Conservation (phyloP, 2,797 vertebrate genomes). For the Amniataba percoides region DNA sequence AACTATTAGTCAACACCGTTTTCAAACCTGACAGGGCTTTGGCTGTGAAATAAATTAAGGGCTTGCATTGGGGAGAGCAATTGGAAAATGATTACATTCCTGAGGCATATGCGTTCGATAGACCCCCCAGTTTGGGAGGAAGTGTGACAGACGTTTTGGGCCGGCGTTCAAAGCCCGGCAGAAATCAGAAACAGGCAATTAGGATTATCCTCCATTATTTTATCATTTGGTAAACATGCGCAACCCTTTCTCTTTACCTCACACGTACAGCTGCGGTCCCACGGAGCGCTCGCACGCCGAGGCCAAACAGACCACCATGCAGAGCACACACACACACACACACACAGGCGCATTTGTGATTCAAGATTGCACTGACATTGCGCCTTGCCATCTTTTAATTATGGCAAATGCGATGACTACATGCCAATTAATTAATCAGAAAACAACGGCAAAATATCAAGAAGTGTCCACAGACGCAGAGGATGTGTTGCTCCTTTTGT, state of each 20-base stretch:
- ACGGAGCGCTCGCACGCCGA: conserved; percentile 5
- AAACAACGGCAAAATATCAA: conserved; percentile 13
- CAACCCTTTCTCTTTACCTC: conserved; percentile 45
- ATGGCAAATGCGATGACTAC: not conserved
- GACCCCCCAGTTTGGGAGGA: conserved; percentile 81
- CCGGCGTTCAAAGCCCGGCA: conserved; percentile 66
- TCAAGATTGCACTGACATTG: not conserved
- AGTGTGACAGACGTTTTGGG: conserved; percentile 78
- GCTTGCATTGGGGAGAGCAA: conserved; percentile 42
- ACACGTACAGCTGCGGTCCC: conserved; percentile 36
- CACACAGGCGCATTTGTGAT: conserved; percentile 1
- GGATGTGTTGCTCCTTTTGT: conserved; percentile 24
- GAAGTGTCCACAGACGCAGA: conserved; percentile 18
- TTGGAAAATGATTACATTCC: conserved; percentile 79
- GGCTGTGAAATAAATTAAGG: conserved; percentile 64
- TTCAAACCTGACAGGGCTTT: conserved; percentile 54
- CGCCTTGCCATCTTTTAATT: not conserved
- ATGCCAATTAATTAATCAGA: conserved; percentile 23
- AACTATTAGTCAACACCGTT: conserved; percentile 59
- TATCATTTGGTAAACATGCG: conserved; percentile 72
- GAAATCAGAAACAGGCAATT: conserved; percentile 80
- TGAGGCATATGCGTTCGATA: conserved; percentile 77
- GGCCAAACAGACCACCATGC: conserved; percentile 10
- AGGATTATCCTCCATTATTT: conserved; percentile 77
- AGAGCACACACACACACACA: conserved; percentile 29